Base-by-base conservation (phyloP, 2,888 invertebrate species). In the Eristalinus aeneus region DNA sequence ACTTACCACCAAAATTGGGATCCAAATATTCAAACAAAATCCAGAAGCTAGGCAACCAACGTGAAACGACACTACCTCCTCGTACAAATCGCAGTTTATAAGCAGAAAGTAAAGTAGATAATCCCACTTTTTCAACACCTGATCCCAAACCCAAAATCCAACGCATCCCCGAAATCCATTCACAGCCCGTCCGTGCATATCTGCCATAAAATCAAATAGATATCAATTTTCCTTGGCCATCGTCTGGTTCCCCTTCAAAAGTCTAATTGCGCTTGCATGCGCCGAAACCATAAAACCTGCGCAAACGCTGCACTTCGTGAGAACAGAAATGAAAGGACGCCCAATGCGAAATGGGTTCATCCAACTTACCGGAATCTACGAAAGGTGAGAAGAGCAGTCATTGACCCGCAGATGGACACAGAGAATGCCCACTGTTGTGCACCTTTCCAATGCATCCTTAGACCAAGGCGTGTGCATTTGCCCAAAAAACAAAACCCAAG, bases 391-490 rank as follows among this genome's bases (percentile, higher is more conserved):
- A 85, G 85, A 80, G 58, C 85, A 81, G 76, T 73, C 85, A 77
- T 69, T 85, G 85, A 85, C 85, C 85, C 73, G 76, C 80, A 81
- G 85, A 76, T 81, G 85, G 68, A 69, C 72, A 58, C 64, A 54
- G 23, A 60, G 64, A 80, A 80, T 80, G 76, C 76, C 20, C 85
- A 77, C 58, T 61, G 22, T 22, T 64, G 79, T 63, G 76, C 85
- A 80, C 85, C 85, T 80, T 85, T 85, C 64, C 85, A 80, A 85
- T 85, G 80, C 76, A 81, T 77, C 85, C 85, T 85, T 85, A 85
- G 85, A 85, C 76, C 67, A 85, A 58, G 73, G 46, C 80, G 61
- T 39, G 63, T 39, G 63, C 85, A 76, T 75, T 80, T 73, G 72
- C 63, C 31, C 75, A 78, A 58, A 46, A n/a, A 61, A 58, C 63